Evolutionary conservation across 2,888 invertebrate genomes (phyloP), one percentile per base, ranked within the genome.

Genomic region (Rambutsinella grinnellia): DNA sequence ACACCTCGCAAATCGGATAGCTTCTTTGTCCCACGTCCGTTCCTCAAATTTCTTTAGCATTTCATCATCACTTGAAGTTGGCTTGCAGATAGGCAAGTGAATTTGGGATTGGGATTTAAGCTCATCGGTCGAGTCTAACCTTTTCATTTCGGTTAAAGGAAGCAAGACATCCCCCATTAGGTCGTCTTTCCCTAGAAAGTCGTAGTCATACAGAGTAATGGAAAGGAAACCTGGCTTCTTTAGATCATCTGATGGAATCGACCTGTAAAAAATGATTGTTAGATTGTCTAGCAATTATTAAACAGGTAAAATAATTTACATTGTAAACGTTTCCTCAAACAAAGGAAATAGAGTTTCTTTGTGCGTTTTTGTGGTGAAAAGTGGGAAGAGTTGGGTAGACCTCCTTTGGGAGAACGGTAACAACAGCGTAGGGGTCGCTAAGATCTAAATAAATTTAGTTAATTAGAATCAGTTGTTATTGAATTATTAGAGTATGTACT

Each of bases 271-370:
- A 21, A 47, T 47, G 15, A 5, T 2, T 2, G 15, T 17, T 26
- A 36, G 15, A 1, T 46, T 1, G 17, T 27, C 26, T 19, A 5
- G 17, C 58, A 27, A 24, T 21, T 26, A 46, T 28, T 2, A 65
- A 3, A 66, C 3, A 21, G n/a, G 19, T 19, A 23, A 47, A 26
- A 51, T 24, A 66, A 68, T 87, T 87, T 85, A 89, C 89, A 89
- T 89, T 86, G 89, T 88, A 84, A 90, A 90, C 2, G 87, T 87
- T 84, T 90, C 90, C 77, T 90, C 89, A 84, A 89, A 90, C 1
- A 88, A 85, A 2, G 90, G 90, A 81, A 88, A 89, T 23, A 90
- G 85, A 1, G 88, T 88, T 83, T 88, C 89, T 83, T 88, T 88
- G 63, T 89, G 88, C 88, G 83, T 88, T 89, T 83, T 88, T 88